A percentile compares a stretch with the other conserved stretches of the same genome.
phyloP scores from a whole-genome alignment of 2,113 vertebrate genomes.

The Cairina moschata region DNA sequence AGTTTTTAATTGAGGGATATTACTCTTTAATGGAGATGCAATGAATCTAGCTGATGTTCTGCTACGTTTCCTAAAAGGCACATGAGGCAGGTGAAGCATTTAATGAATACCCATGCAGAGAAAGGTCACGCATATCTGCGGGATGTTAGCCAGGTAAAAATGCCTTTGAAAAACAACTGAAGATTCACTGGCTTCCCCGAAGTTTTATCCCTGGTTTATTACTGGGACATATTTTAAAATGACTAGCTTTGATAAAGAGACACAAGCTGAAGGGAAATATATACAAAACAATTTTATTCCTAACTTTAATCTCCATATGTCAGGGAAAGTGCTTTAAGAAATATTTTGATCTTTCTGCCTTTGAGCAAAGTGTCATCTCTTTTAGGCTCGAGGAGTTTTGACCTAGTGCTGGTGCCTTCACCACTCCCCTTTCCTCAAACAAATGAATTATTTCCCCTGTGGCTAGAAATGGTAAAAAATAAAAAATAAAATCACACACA shows the following conservation, averaged over 20 bases:
- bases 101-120: conserved; percentile 36
- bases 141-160: conserved; percentile 34
- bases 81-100: conserved; percentile 49
- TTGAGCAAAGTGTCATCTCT: conserved; percentile 21
- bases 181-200: conserved; percentile 43
- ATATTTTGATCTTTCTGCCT: conserved; percentile 54
- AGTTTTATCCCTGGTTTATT: conserved; percentile 64
- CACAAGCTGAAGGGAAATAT: conserved; percentile 54
- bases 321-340: conserved; percentile 42
- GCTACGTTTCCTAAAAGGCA: conserved; percentile 52
- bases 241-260: conserved; percentile 53
- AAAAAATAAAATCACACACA: neutral
- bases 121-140: conserved; percentile 35
- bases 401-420: neutral
- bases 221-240: conserved; percentile 55
- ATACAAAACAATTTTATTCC: conserved; percentile 50
- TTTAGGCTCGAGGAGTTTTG: conserved; percentile 14
- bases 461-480: neutral
- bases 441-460: conserved; percentile 16
- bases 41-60: conserved; percentile 46
- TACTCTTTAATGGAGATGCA: conserved; percentile 14
- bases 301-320: conserved; percentile 49
- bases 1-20: conserved; percentile 47
- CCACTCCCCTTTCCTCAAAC: neutral
- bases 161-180: conserved; percentile 42